Percentiles rank a stretch among this genome's conserved stretches.
Evolutionary conservation across 2,888 invertebrate genomes (phyloP).

Genomic region (Stenolophus ochropezus): DNA sequence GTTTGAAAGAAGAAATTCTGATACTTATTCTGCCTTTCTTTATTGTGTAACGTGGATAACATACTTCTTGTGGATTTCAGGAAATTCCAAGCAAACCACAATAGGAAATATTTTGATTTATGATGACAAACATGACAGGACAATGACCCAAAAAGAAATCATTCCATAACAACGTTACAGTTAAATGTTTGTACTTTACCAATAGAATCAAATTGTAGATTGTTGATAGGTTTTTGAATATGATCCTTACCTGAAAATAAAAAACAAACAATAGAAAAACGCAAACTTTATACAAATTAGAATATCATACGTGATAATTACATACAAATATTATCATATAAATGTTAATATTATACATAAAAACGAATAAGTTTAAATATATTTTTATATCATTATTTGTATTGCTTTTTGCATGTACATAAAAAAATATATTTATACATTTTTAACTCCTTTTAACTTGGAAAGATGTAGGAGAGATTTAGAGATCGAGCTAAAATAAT

Average conservation of each 20-base stretch:
- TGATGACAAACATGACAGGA: background rate
- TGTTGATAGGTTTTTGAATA: background rate
- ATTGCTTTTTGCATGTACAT: too few species aligned
- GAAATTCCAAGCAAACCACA: slow-evolving; percentile 6
- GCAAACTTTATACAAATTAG: background rate
- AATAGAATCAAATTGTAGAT: background rate
- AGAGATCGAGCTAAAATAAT: too few species aligned
- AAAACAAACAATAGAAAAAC: background rate
- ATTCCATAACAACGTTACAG: background rate
- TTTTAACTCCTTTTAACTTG: too few species aligned
- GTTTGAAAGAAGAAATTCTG: slow-evolving; percentile 24
- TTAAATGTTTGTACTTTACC: background rate
- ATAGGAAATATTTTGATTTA: slow-evolving; percentile 28
- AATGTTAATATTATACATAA: background rate
- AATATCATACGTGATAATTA: background rate
- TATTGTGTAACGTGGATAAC: slow-evolving; percentile 33
- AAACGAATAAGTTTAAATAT: background rate
- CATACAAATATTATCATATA: background rate
- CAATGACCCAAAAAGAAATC: background rate
- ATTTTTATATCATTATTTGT: background rate
- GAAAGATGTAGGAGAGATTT: too few species aligned
- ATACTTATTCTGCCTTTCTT: slow-evolving; percentile 38
- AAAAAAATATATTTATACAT: background rate
- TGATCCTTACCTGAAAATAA: background rate
- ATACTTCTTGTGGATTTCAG: slow-evolving; percentile 34